These are phyloP conservation scores for Colistium nudipinnis DNA, from an alignment of 2,113 vertebrate genomes.

Conservation along the genomic window DNA sequence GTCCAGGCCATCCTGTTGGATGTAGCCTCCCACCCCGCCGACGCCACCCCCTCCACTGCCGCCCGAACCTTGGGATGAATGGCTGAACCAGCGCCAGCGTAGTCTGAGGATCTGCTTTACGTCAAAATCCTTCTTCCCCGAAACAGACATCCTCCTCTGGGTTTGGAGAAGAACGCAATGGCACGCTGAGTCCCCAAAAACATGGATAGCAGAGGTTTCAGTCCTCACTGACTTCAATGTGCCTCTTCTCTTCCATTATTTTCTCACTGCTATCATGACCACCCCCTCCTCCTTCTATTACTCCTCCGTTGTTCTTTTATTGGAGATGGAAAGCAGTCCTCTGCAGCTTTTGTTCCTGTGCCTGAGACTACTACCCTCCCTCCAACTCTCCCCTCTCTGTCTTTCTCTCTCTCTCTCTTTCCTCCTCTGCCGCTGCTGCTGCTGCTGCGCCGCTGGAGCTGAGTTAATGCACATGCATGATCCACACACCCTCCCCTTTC, in stretches of 20 bases:
- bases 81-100: constrained; percentile 97
- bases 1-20: constrained; percentile 94
- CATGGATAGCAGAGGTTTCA: constrained; percentile 77
- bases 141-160: constrained; percentile 88
- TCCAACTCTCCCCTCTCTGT: constrained; percentile 73
- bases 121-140: constrained; percentile 96
- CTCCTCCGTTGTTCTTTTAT: constrained; percentile 73
- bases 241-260: constrained; percentile 67
- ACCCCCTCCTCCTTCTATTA: constrained; percentile 61
- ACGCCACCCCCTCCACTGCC: constrained; percentile 73
- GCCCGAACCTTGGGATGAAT: constrained; percentile 89
- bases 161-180: constrained; percentile 68
- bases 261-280: constrained; percentile 71
- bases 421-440: constrained; percentile 70
- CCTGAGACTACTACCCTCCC: constrained; percentile 72
- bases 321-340: constrained; percentile 72
- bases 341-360: constrained; percentile 81
- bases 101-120: constrained; percentile 98
- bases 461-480: constrained; percentile 85
- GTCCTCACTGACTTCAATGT: constrained; percentile 62
- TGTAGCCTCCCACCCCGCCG: constrained; percentile 86
- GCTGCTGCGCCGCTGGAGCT: constrained; percentile 76
- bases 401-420: constrained; percentile 43
- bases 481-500: constrained; percentile 74
- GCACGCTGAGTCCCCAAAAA: constrained; percentile 72